Base-by-base conservation (phyloP, 2,113 vertebrate species). In the Oryzias melastigma region DNA sequence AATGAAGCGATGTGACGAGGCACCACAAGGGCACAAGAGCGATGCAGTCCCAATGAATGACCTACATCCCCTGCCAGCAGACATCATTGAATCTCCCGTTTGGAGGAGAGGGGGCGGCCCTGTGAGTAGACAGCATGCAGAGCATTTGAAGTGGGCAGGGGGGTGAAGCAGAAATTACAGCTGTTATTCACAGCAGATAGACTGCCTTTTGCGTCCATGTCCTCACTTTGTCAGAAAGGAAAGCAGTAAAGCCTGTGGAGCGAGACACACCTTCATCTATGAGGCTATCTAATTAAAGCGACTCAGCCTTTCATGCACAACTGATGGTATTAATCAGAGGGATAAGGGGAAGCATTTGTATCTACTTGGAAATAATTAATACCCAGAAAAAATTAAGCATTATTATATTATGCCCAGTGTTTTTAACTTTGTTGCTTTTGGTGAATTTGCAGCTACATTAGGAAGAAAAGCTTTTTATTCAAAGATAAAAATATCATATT, bases 211-310 rank as follows among this genome's bases (percentile, higher is more conserved):
- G 73, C 75, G 72, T 77, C 58, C 54, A 15, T 27, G 56, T 67
- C 46, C 55, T 71, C 44, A 64, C 58, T 71, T 67, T 60, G 58
- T 55, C 61, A 54, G 49, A 65, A 55, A 35, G 8, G 35, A 35
- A 19, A 60, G 60, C 50, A 19, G 25, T 18, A 61, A 66, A 16
- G 29, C 76, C 57, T 76, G 67, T 64, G 17, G 2, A 51, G 63
- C 60, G 57, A 52, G 58, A 50, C 70, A 78, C 41, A 62, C 29
- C 67, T 85, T 81, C 67, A 74, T 62, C 66, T 48, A 69, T 56
- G 62, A 85, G 92, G 90, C 89, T 60, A 57, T 78, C 91, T 92
- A 93, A 93, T 92, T 91, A 93, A 91, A 63, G 14, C 52, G 72
- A 73, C 62, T 64, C 54, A 52, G 61, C 55, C 56, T 55, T 52